phyloP scores from a whole-genome alignment of 2,797 vertebrate species.

The Coranthus polyacanthus region DNA sequence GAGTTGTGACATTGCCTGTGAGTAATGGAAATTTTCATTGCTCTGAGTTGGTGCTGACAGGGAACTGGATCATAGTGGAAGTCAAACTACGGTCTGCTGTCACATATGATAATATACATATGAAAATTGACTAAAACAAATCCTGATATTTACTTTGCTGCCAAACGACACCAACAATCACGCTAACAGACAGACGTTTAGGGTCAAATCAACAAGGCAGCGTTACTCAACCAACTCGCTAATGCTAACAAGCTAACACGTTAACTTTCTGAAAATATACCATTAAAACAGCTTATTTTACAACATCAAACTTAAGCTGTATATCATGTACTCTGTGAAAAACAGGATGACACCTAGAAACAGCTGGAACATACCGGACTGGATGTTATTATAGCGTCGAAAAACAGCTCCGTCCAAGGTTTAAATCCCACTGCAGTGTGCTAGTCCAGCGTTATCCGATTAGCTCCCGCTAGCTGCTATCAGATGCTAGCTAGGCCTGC shows the following conservation, averaged over 20 bases:
- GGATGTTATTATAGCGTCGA: slow-evolving; percentile 40
- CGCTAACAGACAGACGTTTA: not conserved
- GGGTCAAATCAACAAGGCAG: slow-evolving; percentile 12
- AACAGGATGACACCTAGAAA: fast-evolving
- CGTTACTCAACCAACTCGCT: slow-evolving; percentile 27
- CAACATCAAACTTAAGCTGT: not conserved
- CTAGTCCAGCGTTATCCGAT: slow-evolving; percentile 52
- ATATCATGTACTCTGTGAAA: fast-evolving
- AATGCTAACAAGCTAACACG: slow-evolving; percentile 58
- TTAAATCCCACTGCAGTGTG: slow-evolving; percentile 76
- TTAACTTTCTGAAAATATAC: slow-evolving; percentile 51
- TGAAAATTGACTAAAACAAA: fast-evolving
- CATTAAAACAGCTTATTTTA: not conserved
- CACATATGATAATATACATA: too few relatives aligned
- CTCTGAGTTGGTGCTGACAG: not conserved
- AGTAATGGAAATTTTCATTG: slow-evolving; percentile 16
- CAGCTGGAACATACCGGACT: slow-evolving; percentile 48
- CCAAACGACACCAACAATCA: not conserved
- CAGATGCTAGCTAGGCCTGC: slow-evolving; percentile 77
- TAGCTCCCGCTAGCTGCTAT: slow-evolving; percentile 60
- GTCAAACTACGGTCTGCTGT: too few relatives aligned
- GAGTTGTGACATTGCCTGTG: not conserved
- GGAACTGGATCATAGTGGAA: too few relatives aligned
- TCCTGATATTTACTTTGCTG: fast-evolving
- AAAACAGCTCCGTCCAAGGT: slow-evolving; percentile 54